Conservation (phyloP, 2,113 vertebrate genomes). For the Cromileptes altivelis region DNA sequence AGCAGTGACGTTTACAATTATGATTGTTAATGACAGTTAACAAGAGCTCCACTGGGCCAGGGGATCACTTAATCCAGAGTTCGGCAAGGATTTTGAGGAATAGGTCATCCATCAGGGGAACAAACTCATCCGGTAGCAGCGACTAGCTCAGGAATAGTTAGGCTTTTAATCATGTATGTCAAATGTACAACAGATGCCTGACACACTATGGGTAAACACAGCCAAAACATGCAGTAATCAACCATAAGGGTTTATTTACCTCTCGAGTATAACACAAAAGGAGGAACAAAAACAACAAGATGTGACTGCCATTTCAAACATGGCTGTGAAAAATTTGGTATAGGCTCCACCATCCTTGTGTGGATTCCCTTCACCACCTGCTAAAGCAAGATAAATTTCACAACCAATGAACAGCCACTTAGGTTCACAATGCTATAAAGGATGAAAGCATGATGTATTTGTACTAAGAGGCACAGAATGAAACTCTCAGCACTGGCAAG, state of each 20-base stretch:
- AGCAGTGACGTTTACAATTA: constrained; percentile 77
- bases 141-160: constrained; percentile 31
- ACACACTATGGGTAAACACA: constrained; percentile 28
- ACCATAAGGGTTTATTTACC: constrained; percentile 44
- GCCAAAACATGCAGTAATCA: constrained; percentile 50
- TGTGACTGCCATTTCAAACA: constrained; percentile 65
- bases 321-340: constrained; percentile 48
- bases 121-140: constrained; percentile 20
- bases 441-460: constrained; percentile 72
- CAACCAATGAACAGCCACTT: constrained; percentile 63
- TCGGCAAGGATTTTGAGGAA: constrained; percentile 47
- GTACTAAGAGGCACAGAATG: constrained; percentile 47
- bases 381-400: constrained; percentile 73
- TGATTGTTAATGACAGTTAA: constrained; percentile 72
- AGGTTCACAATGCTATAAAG: constrained; percentile 63
- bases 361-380: constrained; percentile 67
- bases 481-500: constrained; percentile 53
- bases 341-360: constrained; percentile 48
- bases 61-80: constrained; percentile 70
- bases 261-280: constrained; percentile 55
- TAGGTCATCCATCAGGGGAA: constrained; percentile 59
- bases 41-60: constrained; percentile 57
- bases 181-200: constrained; percentile 28
- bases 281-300: constrained; percentile 45
- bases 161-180: constrained; percentile 58